These are phyloP conservation scores for Cryptocheilus praepositus DNA, from an alignment of 2,888 invertebrate genomes.

Conservation along the genomic window DNA sequence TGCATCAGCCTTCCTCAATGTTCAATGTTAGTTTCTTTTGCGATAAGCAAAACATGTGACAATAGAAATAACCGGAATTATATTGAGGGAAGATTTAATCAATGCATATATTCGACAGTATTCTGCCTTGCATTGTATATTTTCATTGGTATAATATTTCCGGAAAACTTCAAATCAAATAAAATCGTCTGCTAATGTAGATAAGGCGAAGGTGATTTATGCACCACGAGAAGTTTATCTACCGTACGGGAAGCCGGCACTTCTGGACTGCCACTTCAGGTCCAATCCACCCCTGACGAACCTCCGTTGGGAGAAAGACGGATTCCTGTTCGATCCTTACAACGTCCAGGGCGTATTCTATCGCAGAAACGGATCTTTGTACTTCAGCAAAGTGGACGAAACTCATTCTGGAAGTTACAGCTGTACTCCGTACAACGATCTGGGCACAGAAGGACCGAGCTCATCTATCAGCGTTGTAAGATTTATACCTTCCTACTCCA, in stretches of 20 bases:
- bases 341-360: conserved; percentile 91
- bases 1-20: conserved; percentile 91
- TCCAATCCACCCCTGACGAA: conserved; percentile 94
- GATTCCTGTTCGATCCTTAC: conserved; percentile 91
- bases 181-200: conserved; percentile 76
- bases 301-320: conserved; percentile 95
- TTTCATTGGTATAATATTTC: no score
- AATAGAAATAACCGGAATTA: conserved; percentile 27
- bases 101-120: no score
- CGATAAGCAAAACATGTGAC: no score
- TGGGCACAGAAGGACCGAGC: conserved; percentile 91
- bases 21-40: conserved; percentile 85
- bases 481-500: not conserved
- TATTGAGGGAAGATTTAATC: not conserved
- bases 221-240: conserved; percentile 90
- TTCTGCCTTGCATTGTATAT: no score
- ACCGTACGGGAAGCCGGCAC: conserved; percentile 87
- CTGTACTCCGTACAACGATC: conserved; percentile 93
- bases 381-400: conserved; percentile 89
- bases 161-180: no score
- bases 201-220: conserved; percentile 93
- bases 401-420: conserved; percentile 91
- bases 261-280: conserved; percentile 93
- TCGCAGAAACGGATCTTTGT: conserved; percentile 89
- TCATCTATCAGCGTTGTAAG: conserved; percentile 84